These are phyloP conservation scores for Epizoanthus stellaris DNA, from an alignment of 92 coral and sea anemone genomes.

Conservation along the genomic window DNA sequence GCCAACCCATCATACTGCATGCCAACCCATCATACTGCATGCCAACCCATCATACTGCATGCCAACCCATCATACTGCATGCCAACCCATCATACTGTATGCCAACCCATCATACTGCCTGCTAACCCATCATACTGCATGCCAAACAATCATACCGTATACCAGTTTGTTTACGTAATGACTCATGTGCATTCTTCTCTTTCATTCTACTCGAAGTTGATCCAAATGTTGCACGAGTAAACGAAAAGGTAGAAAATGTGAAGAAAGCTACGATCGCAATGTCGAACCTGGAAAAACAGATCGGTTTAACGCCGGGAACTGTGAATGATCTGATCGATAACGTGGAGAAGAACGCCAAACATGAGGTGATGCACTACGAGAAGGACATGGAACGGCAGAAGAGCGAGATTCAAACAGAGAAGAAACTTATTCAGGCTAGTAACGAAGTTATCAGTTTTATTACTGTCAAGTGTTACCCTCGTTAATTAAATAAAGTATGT, in stretches of 20 bases:
- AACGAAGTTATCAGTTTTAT: background rate
- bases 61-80: too few relatives aligned
- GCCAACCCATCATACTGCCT: too few relatives aligned
- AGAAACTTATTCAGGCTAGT: constrained; percentile 40
- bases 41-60: too few relatives aligned
- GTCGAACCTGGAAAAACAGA: constrained; percentile 16
- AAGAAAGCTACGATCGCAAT: constrained; percentile 38
- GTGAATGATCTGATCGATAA: constrained; percentile 24
- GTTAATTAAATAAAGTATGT: too few relatives aligned
- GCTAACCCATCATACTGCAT: too few relatives aligned
- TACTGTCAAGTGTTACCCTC: too few relatives aligned
- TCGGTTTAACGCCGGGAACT: constrained; percentile 37
- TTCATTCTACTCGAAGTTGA: background rate
- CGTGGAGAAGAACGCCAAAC: constrained; percentile 27
- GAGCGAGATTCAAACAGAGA: constrained; percentile 38
- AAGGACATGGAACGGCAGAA: constrained; percentile 27
- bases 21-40: too few relatives aligned
- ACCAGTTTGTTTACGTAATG: too few relatives aligned
- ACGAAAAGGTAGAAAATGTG: constrained; percentile 17
- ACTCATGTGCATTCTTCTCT: background rate
- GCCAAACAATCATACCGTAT: too few relatives aligned
- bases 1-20: too few relatives aligned
- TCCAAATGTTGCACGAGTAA: constrained; percentile 18
- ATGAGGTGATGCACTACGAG: constrained; percentile 23
- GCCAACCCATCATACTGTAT: too few relatives aligned